Conservation (phyloP, 2,797 vertebrate genomes). For the Ctenochaetus hawaiiensis region DNA sequence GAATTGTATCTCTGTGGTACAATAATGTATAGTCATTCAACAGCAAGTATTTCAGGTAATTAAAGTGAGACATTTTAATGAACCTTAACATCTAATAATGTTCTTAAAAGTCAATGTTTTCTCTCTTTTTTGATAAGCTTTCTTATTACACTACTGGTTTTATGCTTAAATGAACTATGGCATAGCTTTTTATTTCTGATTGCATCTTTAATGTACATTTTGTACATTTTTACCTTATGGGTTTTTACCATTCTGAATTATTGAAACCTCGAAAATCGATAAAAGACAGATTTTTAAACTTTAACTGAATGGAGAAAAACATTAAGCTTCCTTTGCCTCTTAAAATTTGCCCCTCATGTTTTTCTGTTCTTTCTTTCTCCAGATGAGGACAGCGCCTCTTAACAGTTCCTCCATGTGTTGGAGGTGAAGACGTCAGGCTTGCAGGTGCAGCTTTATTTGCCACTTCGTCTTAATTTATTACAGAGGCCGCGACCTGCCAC, state of each 20-base stretch:
- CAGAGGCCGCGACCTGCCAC: constrained; percentile 82
- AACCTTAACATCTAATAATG: too few species aligned
- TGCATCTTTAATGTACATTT: neutral
- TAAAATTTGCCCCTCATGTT: neutral
- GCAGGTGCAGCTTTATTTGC: constrained; percentile 88
- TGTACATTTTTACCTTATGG: too few species aligned
- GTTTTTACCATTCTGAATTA: neutral
- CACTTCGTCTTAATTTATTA: constrained; percentile 87
- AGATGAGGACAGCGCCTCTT: constrained; percentile 34
- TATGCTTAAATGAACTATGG: neutral
- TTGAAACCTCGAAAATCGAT: too few species aligned
- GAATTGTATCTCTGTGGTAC: neutral
- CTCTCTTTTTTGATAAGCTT: too few species aligned
- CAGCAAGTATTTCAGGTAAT: too few species aligned
- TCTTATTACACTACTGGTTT: too few species aligned
- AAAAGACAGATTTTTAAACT: neutral
- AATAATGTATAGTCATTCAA: too few species aligned
- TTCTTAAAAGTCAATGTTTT: too few species aligned
- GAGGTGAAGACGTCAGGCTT: constrained; percentile 59
- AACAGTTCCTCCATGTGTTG: constrained; percentile 66
- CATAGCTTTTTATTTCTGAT: neutral
- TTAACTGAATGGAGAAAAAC: neutral
- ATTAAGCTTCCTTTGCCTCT: neutral
- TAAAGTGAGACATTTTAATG: neutral
- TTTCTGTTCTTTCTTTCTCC: neutral